Evolutionary conservation across 2,888 invertebrate genomes (phyloP).

Genomic region (Serripes groenlandicus): DNA sequence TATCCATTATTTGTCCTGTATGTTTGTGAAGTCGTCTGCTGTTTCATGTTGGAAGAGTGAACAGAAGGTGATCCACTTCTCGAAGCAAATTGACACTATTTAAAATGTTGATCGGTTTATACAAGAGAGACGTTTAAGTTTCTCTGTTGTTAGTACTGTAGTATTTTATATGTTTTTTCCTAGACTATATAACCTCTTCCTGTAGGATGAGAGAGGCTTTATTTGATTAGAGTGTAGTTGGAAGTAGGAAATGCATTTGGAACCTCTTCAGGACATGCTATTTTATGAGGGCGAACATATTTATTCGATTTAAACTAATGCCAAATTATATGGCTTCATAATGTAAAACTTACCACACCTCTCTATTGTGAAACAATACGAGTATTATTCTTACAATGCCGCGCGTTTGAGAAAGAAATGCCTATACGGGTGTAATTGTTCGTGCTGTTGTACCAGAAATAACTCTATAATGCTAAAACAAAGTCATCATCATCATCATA

Average conservation of each 20-base stretch:
- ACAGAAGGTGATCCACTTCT: too few species aligned
- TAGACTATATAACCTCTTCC: too few species aligned
- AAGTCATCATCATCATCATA: background rate
- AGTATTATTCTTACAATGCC: background rate
- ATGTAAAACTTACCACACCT: background rate
- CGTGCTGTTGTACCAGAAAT: too few species aligned
- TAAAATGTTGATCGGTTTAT: too few species aligned
- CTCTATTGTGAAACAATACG: constrained; percentile 5
- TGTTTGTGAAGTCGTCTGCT: too few species aligned
- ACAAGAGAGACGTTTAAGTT: too few species aligned
- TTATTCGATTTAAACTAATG: constrained; percentile 19
- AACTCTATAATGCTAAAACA: background rate
- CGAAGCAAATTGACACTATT: too few species aligned
- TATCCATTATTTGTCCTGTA: too few species aligned
- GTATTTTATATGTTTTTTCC: too few species aligned
- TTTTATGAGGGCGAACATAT: constrained; percentile 21
- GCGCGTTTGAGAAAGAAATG: background rate
- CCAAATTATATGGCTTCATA: constrained; percentile 9
- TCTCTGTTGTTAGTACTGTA: too few species aligned
- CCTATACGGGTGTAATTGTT: background rate
- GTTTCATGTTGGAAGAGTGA: too few species aligned
- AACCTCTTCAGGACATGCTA: constrained; percentile 20
- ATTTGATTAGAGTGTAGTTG: constrained; percentile 11
- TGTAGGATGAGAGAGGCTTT: constrained; percentile 17
- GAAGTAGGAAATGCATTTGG: constrained; percentile 27